Conservation (phyloP, 2,113 vertebrate genomes). For the Raja brachyura region DNA sequence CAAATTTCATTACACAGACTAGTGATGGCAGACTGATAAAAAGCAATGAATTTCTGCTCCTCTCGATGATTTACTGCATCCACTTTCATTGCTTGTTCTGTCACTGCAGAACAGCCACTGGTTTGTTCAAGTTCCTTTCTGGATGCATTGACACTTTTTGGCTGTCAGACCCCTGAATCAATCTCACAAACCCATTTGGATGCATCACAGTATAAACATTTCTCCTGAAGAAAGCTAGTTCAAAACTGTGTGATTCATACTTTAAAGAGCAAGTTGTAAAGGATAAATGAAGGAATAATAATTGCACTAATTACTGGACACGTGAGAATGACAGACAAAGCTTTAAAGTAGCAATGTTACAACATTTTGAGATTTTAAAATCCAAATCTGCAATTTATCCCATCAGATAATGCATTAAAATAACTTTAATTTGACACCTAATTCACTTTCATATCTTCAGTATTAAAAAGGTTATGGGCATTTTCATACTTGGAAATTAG, state of each 20-base stretch:
- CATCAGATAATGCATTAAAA: too few species aligned
- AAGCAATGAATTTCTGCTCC: not conserved
- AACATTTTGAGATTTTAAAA: too few species aligned
- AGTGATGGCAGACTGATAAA: constrained; percentile 21
- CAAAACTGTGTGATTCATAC: not conserved
- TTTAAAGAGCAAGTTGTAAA: not conserved
- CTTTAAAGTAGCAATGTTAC: too few species aligned
- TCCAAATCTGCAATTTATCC: too few species aligned
- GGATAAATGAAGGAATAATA: not conserved
- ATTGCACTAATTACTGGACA: not conserved
- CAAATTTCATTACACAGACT: not conserved
- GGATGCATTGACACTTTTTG: not conserved
- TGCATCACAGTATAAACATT: not conserved
- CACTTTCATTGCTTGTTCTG: not conserved
- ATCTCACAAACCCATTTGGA: not conserved
- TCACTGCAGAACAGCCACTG: not conserved
- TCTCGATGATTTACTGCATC: not conserved
- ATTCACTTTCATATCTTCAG: too few species aligned
- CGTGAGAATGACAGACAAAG: not conserved
- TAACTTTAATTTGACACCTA: too few species aligned
- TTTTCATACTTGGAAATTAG: too few species aligned
- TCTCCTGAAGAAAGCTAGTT: not conserved
- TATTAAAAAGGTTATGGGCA: too few species aligned
- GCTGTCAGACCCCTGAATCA: not conserved
- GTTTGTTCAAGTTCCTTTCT: not conserved